Conservation (phyloP, 35 echinoderm and acorn worm species). For the Lytechinus variegatus region DNA sequence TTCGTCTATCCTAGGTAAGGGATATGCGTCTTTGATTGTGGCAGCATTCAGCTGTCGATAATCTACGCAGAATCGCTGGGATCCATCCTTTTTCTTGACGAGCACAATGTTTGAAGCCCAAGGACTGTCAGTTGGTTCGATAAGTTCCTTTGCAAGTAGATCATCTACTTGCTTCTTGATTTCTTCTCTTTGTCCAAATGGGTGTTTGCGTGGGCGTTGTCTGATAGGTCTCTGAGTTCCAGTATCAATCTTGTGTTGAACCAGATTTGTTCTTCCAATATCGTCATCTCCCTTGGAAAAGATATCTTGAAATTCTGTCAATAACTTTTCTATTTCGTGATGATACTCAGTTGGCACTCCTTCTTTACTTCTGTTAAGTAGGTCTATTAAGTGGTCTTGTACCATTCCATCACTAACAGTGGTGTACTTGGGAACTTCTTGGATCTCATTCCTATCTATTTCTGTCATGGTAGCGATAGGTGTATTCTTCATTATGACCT, state of each 20-base stretch:
- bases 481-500: constrained; percentile 20
- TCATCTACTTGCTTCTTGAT: constrained; percentile 42
- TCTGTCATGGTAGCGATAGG: not conserved
- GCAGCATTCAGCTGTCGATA: constrained; percentile 55
- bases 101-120: constrained; percentile 58
- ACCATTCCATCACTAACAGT: not conserved
- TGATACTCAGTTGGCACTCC: not conserved
- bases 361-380: constrained; percentile 21
- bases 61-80: constrained; percentile 59
- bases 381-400: constrained; percentile 9
- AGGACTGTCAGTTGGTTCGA: constrained; percentile 62
- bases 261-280: constrained; percentile 64
- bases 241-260: constrained; percentile 61
- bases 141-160: constrained; percentile 52
- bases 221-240: constrained; percentile 43
- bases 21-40: constrained; percentile 61
- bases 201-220: constrained; percentile 36
- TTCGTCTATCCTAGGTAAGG: constrained; percentile 71
- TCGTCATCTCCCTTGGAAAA: constrained; percentile 55
- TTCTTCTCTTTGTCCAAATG: constrained; percentile 49
- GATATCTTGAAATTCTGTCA: constrained; percentile 59
- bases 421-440: not conserved
- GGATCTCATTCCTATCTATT: not conserved
- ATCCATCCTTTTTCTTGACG: constrained; percentile 64
- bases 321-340: not conserved